Conservation (phyloP, 2,113 vertebrate genomes). For the Stegostoma tigrinum region DNA sequence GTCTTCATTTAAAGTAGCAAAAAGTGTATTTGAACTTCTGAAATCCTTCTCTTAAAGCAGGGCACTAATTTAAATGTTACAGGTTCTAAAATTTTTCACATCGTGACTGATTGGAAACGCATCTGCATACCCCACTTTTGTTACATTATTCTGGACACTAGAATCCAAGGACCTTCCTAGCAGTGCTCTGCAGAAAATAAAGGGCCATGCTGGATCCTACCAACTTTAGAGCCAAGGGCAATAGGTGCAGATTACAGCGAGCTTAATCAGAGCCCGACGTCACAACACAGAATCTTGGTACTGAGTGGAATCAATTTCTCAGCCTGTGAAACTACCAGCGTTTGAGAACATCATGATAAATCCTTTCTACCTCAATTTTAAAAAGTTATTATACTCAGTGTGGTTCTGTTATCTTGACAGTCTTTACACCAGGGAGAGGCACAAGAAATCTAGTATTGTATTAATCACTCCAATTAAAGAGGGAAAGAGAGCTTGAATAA, state of each 20-base stretch:
- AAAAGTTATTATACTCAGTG: background rate
- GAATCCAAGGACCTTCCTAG: background rate
- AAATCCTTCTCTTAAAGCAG: background rate
- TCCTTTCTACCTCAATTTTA: background rate
- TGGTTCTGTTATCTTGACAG: background rate
- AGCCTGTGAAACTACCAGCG: background rate
- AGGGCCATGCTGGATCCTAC: background rate
- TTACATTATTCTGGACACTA: background rate
- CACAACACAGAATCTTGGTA: background rate
- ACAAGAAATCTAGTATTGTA: background rate
- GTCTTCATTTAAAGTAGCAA: background rate
- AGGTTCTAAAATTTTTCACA: background rate
- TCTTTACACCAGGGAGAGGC: background rate
- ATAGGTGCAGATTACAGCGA: background rate
- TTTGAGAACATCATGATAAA: background rate
- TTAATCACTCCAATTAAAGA: background rate
- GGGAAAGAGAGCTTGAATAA: background rate
- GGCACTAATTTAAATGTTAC: background rate
- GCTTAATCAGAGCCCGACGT: background rate
- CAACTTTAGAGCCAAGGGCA: background rate
- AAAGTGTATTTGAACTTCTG: background rate
- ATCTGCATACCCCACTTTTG: background rate
- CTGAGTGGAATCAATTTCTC: background rate
- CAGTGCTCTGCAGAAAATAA: background rate
- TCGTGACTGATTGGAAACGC: background rate